A percentile compares a stretch with the other conserved stretches of the same genome.
These are phyloP conservation scores for Chaetops frenatus DNA, from an alignment of 2,113 vertebrate genomes.

Conservation along the genomic window DNA sequence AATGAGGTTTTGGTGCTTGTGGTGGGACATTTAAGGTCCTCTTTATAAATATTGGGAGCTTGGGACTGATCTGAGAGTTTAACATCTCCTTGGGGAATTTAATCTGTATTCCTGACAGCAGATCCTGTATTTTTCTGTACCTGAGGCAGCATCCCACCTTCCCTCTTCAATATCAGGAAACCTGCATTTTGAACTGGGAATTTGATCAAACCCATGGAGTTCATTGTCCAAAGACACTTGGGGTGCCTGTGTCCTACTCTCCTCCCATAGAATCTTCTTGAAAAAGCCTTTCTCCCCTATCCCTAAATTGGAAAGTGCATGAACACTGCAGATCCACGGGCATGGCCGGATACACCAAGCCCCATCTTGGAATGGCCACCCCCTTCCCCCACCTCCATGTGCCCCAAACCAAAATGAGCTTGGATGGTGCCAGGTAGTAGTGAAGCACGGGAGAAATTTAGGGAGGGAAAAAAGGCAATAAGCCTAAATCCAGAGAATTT, in stretches of 20 bases:
- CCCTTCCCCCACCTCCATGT: neutral
- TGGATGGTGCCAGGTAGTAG: neutral
- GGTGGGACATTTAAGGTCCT: neutral
- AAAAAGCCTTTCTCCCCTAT: neutral
- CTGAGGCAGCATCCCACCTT: neutral
- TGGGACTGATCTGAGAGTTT: neutral
- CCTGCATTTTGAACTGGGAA: accelerated
- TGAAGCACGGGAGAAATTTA: neutral
- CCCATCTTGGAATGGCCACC: neutral
- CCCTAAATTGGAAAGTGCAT: neutral
- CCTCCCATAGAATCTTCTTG: neutral
- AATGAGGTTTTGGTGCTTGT: neutral
- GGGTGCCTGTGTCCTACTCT: neutral
- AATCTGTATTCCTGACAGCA: neutral
- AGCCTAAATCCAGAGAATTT: neutral
- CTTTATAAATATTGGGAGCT: neutral
- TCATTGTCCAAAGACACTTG: neutral
- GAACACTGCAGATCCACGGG: neutral
- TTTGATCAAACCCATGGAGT: neutral
- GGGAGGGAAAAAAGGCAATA: neutral
- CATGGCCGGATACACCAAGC: neutral
- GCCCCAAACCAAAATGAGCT: neutral
- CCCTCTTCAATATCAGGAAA: neutral
- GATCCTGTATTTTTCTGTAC: neutral
- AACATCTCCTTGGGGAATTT: neutral